These are phyloP conservation scores for Oxyura jamaicensis DNA, from an alignment of 2,113 vertebrate species.

Conservation along the genomic window DNA sequence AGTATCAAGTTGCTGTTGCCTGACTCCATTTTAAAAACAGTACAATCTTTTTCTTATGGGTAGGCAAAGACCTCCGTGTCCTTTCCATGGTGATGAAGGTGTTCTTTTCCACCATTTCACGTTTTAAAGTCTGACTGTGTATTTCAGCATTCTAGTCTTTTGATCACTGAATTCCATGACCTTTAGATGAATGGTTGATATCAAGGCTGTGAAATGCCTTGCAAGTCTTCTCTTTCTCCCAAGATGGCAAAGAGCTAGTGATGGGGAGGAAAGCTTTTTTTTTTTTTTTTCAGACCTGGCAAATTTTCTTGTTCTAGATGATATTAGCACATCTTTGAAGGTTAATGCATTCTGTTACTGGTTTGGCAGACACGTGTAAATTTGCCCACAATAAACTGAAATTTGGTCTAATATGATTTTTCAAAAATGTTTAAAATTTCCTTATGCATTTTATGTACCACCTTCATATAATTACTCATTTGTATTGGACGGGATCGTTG, in stretches of 20 bases:
- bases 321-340: not conserved
- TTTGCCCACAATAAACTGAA: not conserved
- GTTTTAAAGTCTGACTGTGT: not conserved
- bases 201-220: not conserved
- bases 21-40: conserved; percentile 19
- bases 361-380: not conserved
- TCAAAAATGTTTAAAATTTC: not conserved
- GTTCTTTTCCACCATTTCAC: not conserved
- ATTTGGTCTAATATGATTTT: not conserved
- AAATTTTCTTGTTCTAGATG: not conserved
- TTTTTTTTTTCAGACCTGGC: not conserved
- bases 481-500: not conserved
- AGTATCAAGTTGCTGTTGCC: conserved; percentile 15
- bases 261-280: not conserved
- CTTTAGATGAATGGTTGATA: not conserved
- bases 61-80: not conserved
- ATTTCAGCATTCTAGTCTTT: not conserved
- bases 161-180: not conserved
- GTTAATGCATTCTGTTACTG: not conserved
- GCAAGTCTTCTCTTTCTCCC: not conserved
- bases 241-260: not conserved
- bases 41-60: not conserved
- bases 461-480: not conserved
- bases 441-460: not conserved
- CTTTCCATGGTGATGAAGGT: not conserved